Evolutionary conservation across 2,888 invertebrate species (phyloP).

Genomic region (Hydropsyche betteni): DNA sequence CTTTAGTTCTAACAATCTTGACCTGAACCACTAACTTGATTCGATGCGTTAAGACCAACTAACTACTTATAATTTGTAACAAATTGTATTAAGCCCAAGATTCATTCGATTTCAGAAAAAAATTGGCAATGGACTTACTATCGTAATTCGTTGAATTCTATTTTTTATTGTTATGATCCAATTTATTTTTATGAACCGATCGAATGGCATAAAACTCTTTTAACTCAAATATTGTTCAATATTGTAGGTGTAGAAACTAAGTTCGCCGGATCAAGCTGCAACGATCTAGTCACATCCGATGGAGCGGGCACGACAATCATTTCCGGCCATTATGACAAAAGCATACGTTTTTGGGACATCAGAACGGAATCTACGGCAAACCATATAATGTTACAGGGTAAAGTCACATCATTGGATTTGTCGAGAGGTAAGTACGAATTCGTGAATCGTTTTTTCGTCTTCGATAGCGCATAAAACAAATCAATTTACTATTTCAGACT

Average conservation of each 20-base stretch:
- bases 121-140: too few relatives aligned
- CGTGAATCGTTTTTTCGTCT: neutral
- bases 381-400: slow-evolving; percentile 89
- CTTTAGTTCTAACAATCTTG: too few relatives aligned
- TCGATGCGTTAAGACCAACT: too few relatives aligned
- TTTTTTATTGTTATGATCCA: too few relatives aligned
- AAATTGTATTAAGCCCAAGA: too few relatives aligned
- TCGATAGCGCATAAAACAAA: neutral
- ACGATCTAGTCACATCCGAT: slow-evolving; percentile 93
- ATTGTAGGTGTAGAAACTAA: slow-evolving; percentile 85
- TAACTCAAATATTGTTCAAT: too few relatives aligned
- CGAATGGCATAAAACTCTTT: too few relatives aligned
- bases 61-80: too few relatives aligned
- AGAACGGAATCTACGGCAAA: slow-evolving; percentile 82
- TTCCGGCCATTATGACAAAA: slow-evolving; percentile 98
- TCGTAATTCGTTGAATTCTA: too few relatives aligned
- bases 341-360: slow-evolving; percentile 96
- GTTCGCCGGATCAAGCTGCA: slow-evolving; percentile 96
- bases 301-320: slow-evolving; percentile 89
- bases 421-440: slow-evolving; percentile 75
- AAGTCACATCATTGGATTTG: slow-evolving; percentile 93
- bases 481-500: slow-evolving; percentile 73
- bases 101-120: too few relatives aligned
- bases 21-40: too few relatives aligned
- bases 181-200: too few relatives aligned